Conservation (phyloP, 2,113 vertebrate species). For the Tupaia tana region DNA sequence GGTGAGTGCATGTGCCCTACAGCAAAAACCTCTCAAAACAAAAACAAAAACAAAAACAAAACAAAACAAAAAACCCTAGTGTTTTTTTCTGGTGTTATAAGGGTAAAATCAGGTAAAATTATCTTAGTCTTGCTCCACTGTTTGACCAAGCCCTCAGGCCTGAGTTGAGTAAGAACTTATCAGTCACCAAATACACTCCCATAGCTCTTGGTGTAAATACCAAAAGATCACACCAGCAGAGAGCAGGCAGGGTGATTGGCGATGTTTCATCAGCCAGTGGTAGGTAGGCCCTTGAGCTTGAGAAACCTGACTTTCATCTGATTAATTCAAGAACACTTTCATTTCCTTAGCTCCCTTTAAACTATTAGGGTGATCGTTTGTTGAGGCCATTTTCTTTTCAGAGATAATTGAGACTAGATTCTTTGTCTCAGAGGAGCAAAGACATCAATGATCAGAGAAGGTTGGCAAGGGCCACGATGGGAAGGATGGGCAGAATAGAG, state of each 20-base stretch:
- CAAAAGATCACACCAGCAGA: not conserved
- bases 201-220: not conserved
- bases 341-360: not conserved
- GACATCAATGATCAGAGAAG: not conserved
- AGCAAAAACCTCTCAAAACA: too few species aligned
- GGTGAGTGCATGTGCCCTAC: too few species aligned
- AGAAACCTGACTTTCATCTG: not conserved
- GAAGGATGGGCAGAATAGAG: not conserved
- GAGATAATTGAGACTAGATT: not conserved
- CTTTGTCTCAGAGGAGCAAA: not conserved
- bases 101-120: accelerated
- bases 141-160: not conserved
- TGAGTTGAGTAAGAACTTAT: not conserved
- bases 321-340: not conserved
- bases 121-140: not conserved
- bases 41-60: too few species aligned
- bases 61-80: too few species aligned
- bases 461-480: not conserved
- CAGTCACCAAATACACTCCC: not conserved
- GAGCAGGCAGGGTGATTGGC: not conserved
- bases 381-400: not conserved
- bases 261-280: not conserved
- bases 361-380: not conserved
- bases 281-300: too few species aligned
- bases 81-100: too few species aligned